A percentile compares a stretch with the other conserved stretches of the same genome.
phyloP scores from a whole-genome alignment of 2,888 invertebrate species.

The Eurois occulta region DNA sequence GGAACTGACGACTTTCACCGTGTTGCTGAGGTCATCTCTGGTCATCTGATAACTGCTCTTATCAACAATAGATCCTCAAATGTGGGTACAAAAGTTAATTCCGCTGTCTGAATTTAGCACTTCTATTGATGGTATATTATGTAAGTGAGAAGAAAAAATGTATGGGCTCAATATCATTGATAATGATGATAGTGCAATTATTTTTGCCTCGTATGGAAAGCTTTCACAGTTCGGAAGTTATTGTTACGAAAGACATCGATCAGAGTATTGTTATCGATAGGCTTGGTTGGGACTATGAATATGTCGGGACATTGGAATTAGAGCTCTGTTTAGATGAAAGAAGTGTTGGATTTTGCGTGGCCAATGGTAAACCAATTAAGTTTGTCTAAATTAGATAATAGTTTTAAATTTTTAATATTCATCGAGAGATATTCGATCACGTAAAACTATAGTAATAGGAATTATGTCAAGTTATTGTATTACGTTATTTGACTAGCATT shows the following conservation, averaged over 20 bases:
- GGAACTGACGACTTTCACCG: constrained; percentile 88
- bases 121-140: constrained; percentile 35
- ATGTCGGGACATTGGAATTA: background rate
- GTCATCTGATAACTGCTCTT: constrained; percentile 80
- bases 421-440: constrained; percentile 44
- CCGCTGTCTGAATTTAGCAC: constrained; percentile 24
- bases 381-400: constrained; percentile 53
- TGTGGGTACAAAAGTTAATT: constrained; percentile 27
- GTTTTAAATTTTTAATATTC: constrained; percentile 36
- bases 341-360: background rate
- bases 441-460: constrained; percentile 18
- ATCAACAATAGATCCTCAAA: constrained; percentile 77
- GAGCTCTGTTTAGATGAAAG: background rate
- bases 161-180: constrained; percentile 4
- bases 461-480: constrained; percentile 39
- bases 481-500: constrained; percentile 14
- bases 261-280: constrained; percentile 43
- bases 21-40: constrained; percentile 76
- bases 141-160: constrained; percentile 26
- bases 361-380: background rate
- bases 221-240: constrained; percentile 58
- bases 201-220: constrained; percentile 14
- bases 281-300: background rate
- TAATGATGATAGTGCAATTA: constrained; percentile 40
- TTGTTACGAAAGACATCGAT: constrained; percentile 51